Conservation (phyloP, 2,888 invertebrate genomes). For the Cremastinae sp. region DNA sequence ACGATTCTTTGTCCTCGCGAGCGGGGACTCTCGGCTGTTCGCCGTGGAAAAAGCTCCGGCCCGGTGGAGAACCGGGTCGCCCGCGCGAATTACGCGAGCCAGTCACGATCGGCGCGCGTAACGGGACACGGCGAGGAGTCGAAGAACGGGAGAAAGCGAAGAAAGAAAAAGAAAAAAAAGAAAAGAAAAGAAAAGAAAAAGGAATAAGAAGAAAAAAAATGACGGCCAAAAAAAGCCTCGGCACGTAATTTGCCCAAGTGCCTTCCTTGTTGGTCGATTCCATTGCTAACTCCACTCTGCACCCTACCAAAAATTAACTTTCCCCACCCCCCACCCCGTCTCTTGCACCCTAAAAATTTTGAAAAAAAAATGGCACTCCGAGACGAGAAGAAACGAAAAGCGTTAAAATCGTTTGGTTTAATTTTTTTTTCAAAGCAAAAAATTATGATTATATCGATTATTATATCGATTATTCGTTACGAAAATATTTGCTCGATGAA, state of each 20-base stretch:
- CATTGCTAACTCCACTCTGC: conserved; percentile 69
- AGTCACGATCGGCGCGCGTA: background rate
- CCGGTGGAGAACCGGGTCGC: too few species aligned
- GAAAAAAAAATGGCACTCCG: too few species aligned
- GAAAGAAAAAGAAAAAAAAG: background rate
- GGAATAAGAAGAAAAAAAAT: conserved; percentile 60
- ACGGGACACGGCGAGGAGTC: background rate
- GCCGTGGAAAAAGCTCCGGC: too few species aligned
- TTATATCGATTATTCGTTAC: too few species aligned
- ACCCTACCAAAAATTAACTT: conserved; percentile 69
- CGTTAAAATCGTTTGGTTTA: too few species aligned
- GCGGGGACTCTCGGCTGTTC: background rate
- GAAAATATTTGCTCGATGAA: background rate
- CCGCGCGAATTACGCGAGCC: too few species aligned
- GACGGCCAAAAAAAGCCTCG: conserved; percentile 77
- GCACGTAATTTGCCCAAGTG: conserved; percentile 80
- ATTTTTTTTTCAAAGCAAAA: too few species aligned
- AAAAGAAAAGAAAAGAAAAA: conserved; percentile 39
- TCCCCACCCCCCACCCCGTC: background rate
- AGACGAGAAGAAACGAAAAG: too few species aligned
- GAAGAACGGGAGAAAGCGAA: conserved; percentile 2
- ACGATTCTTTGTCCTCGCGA: too few species aligned
- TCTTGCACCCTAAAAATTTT: conserved; percentile 6
- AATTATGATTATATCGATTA: too few species aligned
- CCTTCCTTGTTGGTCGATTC: conserved; percentile 79